Conservation (phyloP, 1,140 invertebrate species). For the Anastatus disparis region DNA sequence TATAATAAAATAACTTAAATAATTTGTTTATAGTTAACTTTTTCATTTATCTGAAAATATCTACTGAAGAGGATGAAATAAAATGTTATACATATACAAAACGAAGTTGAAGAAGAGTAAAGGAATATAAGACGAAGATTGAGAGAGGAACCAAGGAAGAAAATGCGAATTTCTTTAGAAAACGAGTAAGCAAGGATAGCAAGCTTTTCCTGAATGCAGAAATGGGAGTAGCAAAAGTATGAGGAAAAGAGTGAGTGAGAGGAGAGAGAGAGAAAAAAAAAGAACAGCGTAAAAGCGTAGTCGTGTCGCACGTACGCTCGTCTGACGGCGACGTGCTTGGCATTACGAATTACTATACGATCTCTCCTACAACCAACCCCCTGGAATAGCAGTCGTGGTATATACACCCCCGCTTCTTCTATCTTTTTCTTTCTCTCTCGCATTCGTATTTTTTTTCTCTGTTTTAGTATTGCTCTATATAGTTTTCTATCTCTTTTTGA, state of each 20-base stretch:
- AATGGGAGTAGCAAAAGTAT: not conserved
- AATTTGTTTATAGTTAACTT: too few relatives aligned
- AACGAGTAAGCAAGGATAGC: not conserved
- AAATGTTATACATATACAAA: too few relatives aligned
- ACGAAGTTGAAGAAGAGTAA: not conserved
- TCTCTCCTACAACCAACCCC: constrained; percentile 51
- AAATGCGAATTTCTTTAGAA: constrained; percentile 22
- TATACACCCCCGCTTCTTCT: not conserved
- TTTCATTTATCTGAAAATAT: too few relatives aligned
- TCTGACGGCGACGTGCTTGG: constrained; percentile 65
- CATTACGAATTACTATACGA: constrained; percentile 47
- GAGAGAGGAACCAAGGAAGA: not conserved
- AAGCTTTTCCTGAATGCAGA: constrained; percentile 28
- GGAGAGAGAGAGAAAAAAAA: constrained; percentile 45
- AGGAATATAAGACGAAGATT: not conserved
- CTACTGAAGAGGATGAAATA: too few relatives aligned
- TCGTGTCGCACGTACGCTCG: constrained; percentile 68
- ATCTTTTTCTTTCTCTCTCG: not conserved
- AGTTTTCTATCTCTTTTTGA: not conserved
- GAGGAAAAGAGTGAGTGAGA: constrained; percentile 19
- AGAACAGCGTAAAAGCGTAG: constrained; percentile 66
- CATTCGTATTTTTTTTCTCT: not conserved
- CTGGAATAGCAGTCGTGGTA: constrained; percentile 39
- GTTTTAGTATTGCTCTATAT: not conserved
- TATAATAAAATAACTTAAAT: too few relatives aligned